Evolutionary conservation across 23 tunicate genomes (phyloP), one percentile per base, ranked within the genome.

Genomic region (Halocynthia aurantium): DNA sequence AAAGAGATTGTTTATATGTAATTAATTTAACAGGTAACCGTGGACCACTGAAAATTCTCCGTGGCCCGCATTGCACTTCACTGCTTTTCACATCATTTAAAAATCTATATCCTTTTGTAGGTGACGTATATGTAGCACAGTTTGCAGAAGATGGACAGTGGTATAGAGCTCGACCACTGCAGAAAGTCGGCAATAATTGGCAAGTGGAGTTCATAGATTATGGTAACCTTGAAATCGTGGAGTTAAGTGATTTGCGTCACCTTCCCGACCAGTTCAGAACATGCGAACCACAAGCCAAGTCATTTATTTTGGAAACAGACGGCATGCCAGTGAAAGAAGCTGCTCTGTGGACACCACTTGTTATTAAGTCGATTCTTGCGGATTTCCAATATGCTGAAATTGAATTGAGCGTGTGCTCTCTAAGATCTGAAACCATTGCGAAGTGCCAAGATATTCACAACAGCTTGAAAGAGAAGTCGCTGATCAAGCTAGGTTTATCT

Each of bases 301-400:
- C 64, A 6, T 52, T 87, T 20, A 21, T 70, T 53, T 22, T 87
- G 10, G 75, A 62, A 55, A 57, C 49, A 12, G 22, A 65, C 9
- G 55, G 85, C 18, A 50, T 50, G 15, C 83, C 93, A 8, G 13
- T 71, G 44, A 62, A 66, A 7, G 55, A 76, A 13, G 90, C 90
- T 63, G 71, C 53, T 52, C 65, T 85, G 74, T 87, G 93, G 93
- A 82, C 93, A 56, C 72, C 80, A n/a, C 79, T 52, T 50, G 79
- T 71, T 8, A 22, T 70, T 7, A 66, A 71, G 65, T 22, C 62
- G 0, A 15, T 87, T 22, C 57, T 65, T 22, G 76, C 82, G 5
- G 56, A 51, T 7, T 78, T 75, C 15, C 6, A 77, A 21, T 87
- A 87, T 52, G 57, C 67, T 50, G 86, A 87, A 69, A 71, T 87